Percentiles rank a stretch among this genome's conserved stretches.
Evolutionary conservation across 2,113 vertebrate genomes (phyloP).

Genomic region (Carlito syrichta): DNA sequence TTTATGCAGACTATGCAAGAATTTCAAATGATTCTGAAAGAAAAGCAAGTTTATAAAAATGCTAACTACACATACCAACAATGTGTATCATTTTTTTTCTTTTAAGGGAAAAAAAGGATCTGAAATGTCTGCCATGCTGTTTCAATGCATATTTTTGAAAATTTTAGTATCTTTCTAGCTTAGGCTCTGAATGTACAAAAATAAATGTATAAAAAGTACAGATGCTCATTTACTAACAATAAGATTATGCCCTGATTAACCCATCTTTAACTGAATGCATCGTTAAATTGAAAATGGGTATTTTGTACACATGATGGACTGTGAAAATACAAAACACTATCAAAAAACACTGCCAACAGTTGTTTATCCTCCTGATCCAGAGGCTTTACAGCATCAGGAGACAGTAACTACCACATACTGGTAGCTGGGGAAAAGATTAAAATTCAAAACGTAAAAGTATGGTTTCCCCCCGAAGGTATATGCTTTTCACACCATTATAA

Average conservation of each 20-base stretch:
- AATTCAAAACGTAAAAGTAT: background rate
- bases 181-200: background rate
- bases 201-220: background rate
- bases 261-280: background rate
- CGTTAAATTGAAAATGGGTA: background rate
- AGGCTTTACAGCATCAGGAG: background rate
- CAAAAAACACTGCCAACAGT: background rate
- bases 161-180: background rate
- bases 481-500: background rate
- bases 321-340: background rate
- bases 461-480: background rate
- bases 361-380: background rate
- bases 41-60: background rate
- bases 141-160: background rate
- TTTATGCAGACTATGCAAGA: background rate
- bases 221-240: background rate
- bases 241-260: background rate
- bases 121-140: background rate
- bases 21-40: conserved; percentile 16
- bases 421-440: background rate
- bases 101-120: background rate
- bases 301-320: background rate
- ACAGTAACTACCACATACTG: no score
- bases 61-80: background rate
- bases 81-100: background rate